Evolutionary conservation across 2,113 vertebrate genomes (phyloP), one percentile per base, ranked within the genome.

Genomic region (Zapus hudsonius): DNA sequence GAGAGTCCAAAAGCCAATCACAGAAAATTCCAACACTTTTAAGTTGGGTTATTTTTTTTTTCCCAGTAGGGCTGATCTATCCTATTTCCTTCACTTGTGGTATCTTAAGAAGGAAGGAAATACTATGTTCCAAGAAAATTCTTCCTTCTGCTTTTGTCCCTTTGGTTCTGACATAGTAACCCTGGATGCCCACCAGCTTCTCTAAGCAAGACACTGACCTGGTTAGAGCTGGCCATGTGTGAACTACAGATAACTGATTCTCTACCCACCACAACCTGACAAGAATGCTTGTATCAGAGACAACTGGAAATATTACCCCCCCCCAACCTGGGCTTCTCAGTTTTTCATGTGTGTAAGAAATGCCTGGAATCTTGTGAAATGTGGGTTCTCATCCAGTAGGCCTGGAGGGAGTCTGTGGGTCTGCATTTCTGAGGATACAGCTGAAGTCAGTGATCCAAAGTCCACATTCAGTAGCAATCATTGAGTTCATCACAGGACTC

Each of bases 91-190:
- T 57, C 89, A 94, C 36, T 87, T 73, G 38, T 36, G 67, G 69
- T 47, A 93, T 89, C 87, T 72, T 94, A 72, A 91, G 78, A 95
- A 74, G 57, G 52, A n/a, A 42, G 36, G 40, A 87, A 84, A 90
- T 59, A 42, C 44, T 59, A 72, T 59, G 3, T 91, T 87, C 89
- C 72, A 92, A 93, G 83, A 92, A 84, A 76, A 86, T 76, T 19
- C 83, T 93, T 90, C 61, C 27, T 67, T 90, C 69, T 73, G 3
- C 29, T 59, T 81, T 89, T 76, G 69, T 4, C 79, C 40, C 31
- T 76, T 79, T 81, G 55, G 78, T 80, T 93, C 91, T 86, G 55
- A 93, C 88, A 90, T 15, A 90, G 64, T 76, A 92, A 76, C 22
- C 47, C 33, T 16, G n/a, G 40, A 47, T 38, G 10, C n/a, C 27